These are phyloP conservation scores for Notechis scutatus DNA, from an alignment of 2,113 vertebrate species.

Conservation along the genomic window DNA sequence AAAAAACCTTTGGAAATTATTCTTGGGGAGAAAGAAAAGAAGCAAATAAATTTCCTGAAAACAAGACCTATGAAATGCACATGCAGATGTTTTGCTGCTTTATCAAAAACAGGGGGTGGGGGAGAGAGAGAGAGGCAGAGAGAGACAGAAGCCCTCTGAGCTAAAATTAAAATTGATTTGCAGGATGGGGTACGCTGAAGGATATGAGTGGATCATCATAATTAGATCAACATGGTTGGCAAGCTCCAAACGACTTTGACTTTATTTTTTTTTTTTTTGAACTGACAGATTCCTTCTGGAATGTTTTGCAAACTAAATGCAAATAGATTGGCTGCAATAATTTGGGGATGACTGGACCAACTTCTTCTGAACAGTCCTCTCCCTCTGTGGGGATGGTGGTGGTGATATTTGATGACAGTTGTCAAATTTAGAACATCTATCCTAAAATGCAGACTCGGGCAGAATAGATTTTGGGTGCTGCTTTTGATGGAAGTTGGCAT, in stretches of 20 bases:
- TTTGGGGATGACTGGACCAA: constrained; percentile 69
- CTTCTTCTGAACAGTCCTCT: constrained; percentile 65
- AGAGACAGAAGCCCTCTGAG: constrained; percentile 54
- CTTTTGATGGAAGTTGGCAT: neutral
- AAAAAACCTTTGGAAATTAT: constrained; percentile 28
- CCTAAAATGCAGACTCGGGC: constrained; percentile 58
- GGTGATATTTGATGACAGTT: constrained; percentile 69
- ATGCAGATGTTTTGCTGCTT: constrained; percentile 68
- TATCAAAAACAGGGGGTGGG: constrained; percentile 28
- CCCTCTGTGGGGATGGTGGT: constrained; percentile 44
- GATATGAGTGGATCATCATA: constrained; percentile 72
- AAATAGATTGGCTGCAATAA: constrained; percentile 70
- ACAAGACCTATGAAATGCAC: constrained; percentile 55
- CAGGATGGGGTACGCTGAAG: constrained; percentile 63
- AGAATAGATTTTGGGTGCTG: constrained; percentile 40
- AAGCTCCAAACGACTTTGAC: constrained; percentile 65
- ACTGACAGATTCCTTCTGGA: constrained; percentile 71
- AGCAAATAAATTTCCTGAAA: constrained; percentile 64
- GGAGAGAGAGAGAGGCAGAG: too few species aligned
- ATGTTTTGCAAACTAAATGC: constrained; percentile 70
- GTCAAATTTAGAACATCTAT: constrained; percentile 68
- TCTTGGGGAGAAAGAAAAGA: constrained; percentile 40
- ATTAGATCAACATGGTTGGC: constrained; percentile 73
- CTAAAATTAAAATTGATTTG: constrained; percentile 75
- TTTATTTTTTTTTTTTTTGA: constrained; percentile 64